Conservation (phyloP, 2,888 invertebrate genomes). For the Tipula unca region DNA sequence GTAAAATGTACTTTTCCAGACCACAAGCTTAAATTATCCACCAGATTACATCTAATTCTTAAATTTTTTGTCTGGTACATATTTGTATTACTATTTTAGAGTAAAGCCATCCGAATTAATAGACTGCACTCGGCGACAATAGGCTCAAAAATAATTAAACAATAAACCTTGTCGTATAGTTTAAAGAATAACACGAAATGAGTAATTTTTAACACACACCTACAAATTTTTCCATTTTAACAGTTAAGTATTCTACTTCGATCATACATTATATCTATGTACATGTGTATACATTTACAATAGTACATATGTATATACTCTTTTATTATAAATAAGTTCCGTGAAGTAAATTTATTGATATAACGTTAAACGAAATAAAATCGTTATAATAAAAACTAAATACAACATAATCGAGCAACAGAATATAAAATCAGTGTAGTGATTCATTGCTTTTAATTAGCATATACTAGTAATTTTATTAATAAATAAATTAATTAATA, state of each 20-base stretch:
- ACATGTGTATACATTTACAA: too few species aligned
- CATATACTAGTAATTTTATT: background rate
- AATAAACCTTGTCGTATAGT: background rate
- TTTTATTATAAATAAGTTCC: background rate
- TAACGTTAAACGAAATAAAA: background rate
- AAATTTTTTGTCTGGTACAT: too few species aligned
- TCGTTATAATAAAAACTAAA: background rate
- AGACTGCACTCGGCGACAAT: too few species aligned
- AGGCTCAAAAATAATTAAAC: background rate
- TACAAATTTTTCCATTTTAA: background rate
- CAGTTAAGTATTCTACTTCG: background rate
- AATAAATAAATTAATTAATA: background rate
- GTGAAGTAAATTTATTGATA: background rate
- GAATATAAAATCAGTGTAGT: background rate
- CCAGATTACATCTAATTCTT: too few species aligned
- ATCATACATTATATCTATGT: background rate
- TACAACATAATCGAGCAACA: background rate
- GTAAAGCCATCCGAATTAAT: too few species aligned
- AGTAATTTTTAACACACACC: background rate
- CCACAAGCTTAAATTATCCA: too few species aligned
- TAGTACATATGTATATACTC: too few species aligned
- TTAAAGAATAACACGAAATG: background rate
- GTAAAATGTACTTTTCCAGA: too few species aligned
- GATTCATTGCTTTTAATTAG: background rate
- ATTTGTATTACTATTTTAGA: too few species aligned